Evolutionary conservation across 2,888 invertebrate species (phyloP), one percentile per base, ranked within the genome.

Genomic region (Rhamphomyia laevipes): DNA sequence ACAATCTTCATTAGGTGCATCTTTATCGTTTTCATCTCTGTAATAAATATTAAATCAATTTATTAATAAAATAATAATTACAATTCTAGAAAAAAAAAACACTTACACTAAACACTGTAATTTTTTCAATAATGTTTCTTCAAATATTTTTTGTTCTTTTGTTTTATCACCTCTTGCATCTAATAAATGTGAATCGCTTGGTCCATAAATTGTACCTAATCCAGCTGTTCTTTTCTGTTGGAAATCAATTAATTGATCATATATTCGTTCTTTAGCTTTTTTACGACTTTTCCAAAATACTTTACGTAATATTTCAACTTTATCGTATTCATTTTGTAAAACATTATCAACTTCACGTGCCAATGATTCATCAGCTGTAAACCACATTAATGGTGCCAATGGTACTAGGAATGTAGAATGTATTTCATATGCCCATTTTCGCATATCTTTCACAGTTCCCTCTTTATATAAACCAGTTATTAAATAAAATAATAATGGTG

Each of bases 371-470:
- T 70, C 68, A 33, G 68, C 66, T n/a, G 63, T 65, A 54, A 64
- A 69, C 67, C 67, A 68, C 6, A 66, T 61, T 15, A 70, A 52
- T 10, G 70, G 68, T 59, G 92, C 90, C 62, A 84, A 82, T 53
- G 92, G 93, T 63, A 91, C 87, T 51, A 93, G 74, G 75, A 96
- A 96, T 62, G 91, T 90, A 57, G 95, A 95, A 73, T 94, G 93
- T 64, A 97, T 93, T 77, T 99, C 97, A 74, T 96, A 97, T 4
- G 96, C 96, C 96, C 97, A 99, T 67, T 94, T 90, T 49, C 91
- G 81, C 80, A 96, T 86, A 63, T 97, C 94, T 72, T 89, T 86
- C 48, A 81, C 76, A 57, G 82, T 83, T 46, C 89, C 90, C 60
- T 84, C 78, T 63, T 89, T 88, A 73, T 89, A 96, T 48, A 86